Percentiles rank a stretch among this genome's conserved stretches.
phyloP scores from a whole-genome alignment of 2,888 invertebrate genomes.

The Drosophila villosipedis region DNA sequence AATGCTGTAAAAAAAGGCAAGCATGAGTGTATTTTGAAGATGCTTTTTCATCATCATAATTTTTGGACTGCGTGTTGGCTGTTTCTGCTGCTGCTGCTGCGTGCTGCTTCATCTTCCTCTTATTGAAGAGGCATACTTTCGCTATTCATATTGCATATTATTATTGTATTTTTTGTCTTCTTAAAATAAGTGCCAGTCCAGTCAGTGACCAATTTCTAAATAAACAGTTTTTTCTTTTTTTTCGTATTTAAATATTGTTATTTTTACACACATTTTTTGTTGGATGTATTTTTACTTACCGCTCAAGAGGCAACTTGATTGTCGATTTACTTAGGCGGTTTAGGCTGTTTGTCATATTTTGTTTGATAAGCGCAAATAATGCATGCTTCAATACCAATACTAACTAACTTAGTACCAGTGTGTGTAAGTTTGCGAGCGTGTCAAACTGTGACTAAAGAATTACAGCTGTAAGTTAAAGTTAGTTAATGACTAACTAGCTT shows the following conservation, averaged over 20 bases:
- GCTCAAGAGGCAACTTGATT: constrained; percentile 46
- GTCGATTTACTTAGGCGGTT: constrained; percentile 16
- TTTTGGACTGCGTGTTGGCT: constrained; percentile 36
- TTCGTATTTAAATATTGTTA: constrained; percentile 13
- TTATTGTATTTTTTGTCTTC: constrained; percentile 32
- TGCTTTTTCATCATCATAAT: constrained; percentile 56
- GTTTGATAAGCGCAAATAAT: constrained; percentile 64
- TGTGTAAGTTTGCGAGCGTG: neutral
- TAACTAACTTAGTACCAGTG: neutral
- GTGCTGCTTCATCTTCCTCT: constrained; percentile 2
- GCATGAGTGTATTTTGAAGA: constrained; percentile 77
- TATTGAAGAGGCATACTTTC: constrained; percentile 33
- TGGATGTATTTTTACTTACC: constrained; percentile 5
- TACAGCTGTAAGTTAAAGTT: constrained; percentile 18
- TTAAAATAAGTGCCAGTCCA: constrained; percentile 25
- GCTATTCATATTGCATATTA: constrained; percentile 37
- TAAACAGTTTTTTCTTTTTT: neutral
- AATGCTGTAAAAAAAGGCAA: constrained; percentile 69
- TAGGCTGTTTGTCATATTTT: constrained; percentile 55
- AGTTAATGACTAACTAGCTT: constrained; percentile 4
- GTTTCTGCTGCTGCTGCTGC: constrained; percentile 11
- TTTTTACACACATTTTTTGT: constrained; percentile 13
- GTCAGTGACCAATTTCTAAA: constrained; percentile 9
- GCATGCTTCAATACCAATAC: constrained; percentile 20
- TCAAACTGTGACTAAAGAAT: constrained; percentile 11